Evolutionary conservation across 2,113 vertebrate genomes (phyloP), one percentile per base, ranked within the genome.

Genomic region (Hippocampus barbouri): DNA sequence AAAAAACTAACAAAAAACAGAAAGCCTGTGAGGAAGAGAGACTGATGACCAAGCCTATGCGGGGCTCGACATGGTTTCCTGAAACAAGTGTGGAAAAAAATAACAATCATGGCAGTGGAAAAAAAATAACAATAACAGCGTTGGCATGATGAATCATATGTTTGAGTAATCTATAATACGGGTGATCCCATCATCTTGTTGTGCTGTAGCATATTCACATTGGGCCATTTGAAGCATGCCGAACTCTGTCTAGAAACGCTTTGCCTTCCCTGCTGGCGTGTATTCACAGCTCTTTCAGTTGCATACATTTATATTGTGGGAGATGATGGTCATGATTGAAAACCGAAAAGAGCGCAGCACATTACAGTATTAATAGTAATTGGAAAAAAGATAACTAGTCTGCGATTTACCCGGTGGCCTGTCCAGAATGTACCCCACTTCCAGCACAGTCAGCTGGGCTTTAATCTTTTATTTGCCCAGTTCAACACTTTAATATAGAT

Each of bases 1-100:
- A 78, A 79, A 15, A 53, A 3, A 18, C 51, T 1, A 34, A 34
- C 16, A 45, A 67, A 65, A 38, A 66, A 68, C 64, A 51, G 76
- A 79, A 16, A 53, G 6, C 51, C 51, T 18, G 41, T 41, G 71
- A 66, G 60, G 63, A 62, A 67, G 68, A 51, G 30, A 45, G 43
- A 45, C 43, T 51, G 53, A 71, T 38, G 40, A 65, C 38, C 8
- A 23, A n/a, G 12, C 10, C 14, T 25, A 62, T 16, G 60, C 14
- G 34, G 15, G 34, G 27, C 14, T 27, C n/a, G 1, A 6, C 49
- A 51, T 51, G 18, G 60, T 8, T 62, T 62, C 30, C 16, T 62
- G 30, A 38, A 62, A 62, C 16, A 38, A 38, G 18, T 34, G 18
- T 20, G 8, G 53, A 56, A 15, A 56, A 54, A 56, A 56, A 15